phyloP scores from a whole-genome alignment of 2,797 vertebrate species.

The Zalophus californianus region DNA sequence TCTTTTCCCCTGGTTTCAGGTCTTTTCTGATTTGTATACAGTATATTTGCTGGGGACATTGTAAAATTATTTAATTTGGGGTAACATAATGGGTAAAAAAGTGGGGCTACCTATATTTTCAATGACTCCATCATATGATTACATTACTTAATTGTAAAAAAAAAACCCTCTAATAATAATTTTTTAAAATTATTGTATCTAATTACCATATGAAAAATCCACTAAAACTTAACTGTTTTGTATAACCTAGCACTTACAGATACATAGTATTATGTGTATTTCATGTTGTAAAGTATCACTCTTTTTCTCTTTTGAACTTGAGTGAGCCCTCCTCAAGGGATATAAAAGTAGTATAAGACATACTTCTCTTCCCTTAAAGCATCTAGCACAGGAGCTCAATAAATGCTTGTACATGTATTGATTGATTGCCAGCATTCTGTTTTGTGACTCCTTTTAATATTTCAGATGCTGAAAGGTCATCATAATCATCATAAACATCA shows the following conservation, averaged over 20 bases:
- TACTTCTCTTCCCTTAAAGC: not conserved
- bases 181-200: not conserved
- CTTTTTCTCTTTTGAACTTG: slow-evolving; percentile 20
- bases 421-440: slow-evolving; percentile 61
- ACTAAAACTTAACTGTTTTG: not conserved
- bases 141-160: not conserved
- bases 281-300: not conserved
- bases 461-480: slow-evolving; percentile 63
- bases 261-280: not conserved
- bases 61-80: slow-evolving; percentile 32
- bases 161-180: not conserved
- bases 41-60: no score
- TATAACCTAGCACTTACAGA: not conserved
- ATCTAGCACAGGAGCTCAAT: slow-evolving; percentile 18
- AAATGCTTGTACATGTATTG: slow-evolving; percentile 41
- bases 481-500: slow-evolving; percentile 61
- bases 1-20: no score
- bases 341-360: not conserved
- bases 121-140: not conserved
- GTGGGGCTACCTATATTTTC: not conserved
- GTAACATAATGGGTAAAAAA: not conserved
- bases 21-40: no score
- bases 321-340: not conserved
- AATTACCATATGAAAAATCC: slow-evolving; percentile 7
- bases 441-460: slow-evolving; percentile 68